A percentile compares a stretch with the other conserved stretches of the same genome.
phyloP scores from a whole-genome alignment of 2,797 vertebrate species.

The Buphagus erythrorhynchus region DNA sequence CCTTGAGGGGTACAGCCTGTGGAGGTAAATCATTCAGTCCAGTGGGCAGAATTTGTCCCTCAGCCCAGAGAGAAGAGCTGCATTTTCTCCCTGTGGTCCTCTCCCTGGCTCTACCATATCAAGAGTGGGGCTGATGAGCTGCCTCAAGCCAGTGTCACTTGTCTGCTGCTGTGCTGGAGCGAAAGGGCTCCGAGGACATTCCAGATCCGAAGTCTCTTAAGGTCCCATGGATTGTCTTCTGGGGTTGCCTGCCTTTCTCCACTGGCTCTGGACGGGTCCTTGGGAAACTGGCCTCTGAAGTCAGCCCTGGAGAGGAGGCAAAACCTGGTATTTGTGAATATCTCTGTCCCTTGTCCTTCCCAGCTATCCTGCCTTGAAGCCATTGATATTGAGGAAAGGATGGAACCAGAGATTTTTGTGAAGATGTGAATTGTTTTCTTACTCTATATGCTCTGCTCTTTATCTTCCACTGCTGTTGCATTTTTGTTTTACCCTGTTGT shows the following conservation, averaged over 20 bases:
- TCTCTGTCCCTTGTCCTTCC: background rate
- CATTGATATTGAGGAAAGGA: background rate
- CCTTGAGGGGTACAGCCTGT: accelerated
- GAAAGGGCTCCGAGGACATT: background rate
- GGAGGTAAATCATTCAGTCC: background rate
- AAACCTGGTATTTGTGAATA: background rate
- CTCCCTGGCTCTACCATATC: background rate
- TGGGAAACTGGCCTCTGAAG: background rate
- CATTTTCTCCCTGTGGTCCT: background rate
- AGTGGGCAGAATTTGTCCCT: background rate
- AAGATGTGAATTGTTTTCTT: background rate
- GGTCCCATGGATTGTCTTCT: background rate
- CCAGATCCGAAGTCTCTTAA: background rate
- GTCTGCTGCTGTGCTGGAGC: background rate
- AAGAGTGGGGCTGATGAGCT: background rate
- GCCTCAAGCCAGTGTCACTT: background rate
- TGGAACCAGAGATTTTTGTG: background rate
- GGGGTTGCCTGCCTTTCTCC: background rate
- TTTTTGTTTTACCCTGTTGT: background rate
- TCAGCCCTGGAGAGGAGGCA: background rate
- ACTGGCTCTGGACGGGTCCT: background rate
- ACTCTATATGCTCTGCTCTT: background rate
- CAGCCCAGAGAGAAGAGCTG: background rate
- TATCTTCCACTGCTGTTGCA: background rate
- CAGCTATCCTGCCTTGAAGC: background rate